Base-by-base conservation (phyloP, 35 echinoderm and acorn worm species). In the Ophioderma brevispina region DNA sequence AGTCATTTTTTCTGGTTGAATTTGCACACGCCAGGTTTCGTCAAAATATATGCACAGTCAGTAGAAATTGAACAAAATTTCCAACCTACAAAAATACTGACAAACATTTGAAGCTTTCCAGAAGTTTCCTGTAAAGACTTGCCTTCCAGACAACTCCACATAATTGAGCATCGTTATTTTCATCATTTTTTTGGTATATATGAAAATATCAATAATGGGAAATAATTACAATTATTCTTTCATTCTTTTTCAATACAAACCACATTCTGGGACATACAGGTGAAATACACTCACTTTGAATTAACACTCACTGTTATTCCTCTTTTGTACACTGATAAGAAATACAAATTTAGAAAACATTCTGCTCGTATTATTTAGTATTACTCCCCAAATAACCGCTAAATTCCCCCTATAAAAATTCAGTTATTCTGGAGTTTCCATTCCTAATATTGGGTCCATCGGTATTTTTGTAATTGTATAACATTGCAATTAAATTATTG, bases 281-380 rank as follows among this genome's bases (percentile, higher is more conserved):
- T 13, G 28, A 70, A 3, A 25, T 15, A 70, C 59, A 70, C 59
- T 30, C 15, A 2, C 59, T 25, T 70, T 25, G 1, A 25, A 70
- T 70, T 70, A 8, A 30, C 59, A 15, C 10, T 18, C 59, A 70
- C n/a, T 70, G 59, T 2, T 17, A 46, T 46, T 8, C 41, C 4
- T 8, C 17, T 70, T 70, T 30, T 70, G 23, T 70, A 70, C 59
- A 70, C 15, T 30, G 4, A 25, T 30, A 25, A 70, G 59, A 70
- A 70, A 25, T 70, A 70, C 59, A 70, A 70, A 70, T 70, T 70
- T 70, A 70, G 59, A 70, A 70, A 70, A 70, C 59, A 70, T 25
- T 70, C 41, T 46, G 41, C 41, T 46, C 4, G 17, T 46, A 46
- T 8, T 46, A 46, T 8, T 17, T 8, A 8, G 4, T 46, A 46